phyloP scores from a whole-genome alignment of 2,888 invertebrate species.

The Melieria omissa region DNA sequence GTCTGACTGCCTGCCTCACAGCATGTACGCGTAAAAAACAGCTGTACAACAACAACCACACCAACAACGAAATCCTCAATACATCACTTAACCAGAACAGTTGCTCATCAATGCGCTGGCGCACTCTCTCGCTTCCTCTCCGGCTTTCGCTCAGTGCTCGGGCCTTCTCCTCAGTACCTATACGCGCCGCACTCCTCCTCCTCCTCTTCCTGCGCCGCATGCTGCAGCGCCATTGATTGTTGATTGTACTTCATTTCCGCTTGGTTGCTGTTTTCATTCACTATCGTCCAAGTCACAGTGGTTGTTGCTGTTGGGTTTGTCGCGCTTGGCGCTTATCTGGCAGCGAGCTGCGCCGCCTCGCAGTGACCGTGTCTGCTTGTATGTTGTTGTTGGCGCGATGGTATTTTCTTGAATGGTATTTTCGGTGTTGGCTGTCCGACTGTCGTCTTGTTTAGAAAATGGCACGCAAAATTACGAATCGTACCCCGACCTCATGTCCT shows the following conservation, averaged over 20 bases:
- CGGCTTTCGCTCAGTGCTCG: constrained; percentile 39
- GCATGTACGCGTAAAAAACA: constrained; percentile 37
- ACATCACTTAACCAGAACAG: background rate
- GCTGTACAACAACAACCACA: constrained; percentile 51
- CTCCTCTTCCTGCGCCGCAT: too few species aligned
- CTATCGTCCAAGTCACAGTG: background rate
- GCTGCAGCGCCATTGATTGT: constrained; percentile 16
- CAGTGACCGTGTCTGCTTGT: constrained; percentile 2
- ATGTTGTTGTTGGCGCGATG: too few species aligned
- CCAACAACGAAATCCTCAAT: background rate
- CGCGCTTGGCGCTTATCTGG: constrained; percentile 11
- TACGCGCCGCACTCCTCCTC: too few species aligned
- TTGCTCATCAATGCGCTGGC: background rate
- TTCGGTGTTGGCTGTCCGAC: too few species aligned
- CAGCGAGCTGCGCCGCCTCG: background rate
- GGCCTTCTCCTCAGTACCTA: too few species aligned
- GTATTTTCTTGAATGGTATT: too few species aligned
- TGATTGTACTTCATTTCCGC: constrained; percentile 58
- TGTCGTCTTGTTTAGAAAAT: too few species aligned
- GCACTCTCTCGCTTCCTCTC: constrained; percentile 13
- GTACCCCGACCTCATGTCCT: too few species aligned
- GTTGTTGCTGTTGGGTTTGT: constrained; percentile 1
- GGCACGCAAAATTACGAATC: too few species aligned
- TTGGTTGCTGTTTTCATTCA: constrained; percentile 50
- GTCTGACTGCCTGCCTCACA: too few species aligned